Evolutionary conservation across 2,888 invertebrate genomes (phyloP).

Genomic region (Congeria kusceri): DNA sequence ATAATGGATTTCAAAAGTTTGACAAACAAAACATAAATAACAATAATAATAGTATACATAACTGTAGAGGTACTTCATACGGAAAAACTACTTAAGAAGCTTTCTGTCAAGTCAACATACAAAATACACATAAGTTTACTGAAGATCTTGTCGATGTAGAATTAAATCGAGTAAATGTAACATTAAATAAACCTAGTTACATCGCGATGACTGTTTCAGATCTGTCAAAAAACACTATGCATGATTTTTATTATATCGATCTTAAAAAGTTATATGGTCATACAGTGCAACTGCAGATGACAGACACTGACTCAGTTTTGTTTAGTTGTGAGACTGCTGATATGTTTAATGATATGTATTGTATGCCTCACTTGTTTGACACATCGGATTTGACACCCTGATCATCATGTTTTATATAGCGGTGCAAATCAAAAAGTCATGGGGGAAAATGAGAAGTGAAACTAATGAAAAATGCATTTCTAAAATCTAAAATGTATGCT

Average conservation of each 20-base stretch:
- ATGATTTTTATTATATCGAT: constrained; percentile 81
- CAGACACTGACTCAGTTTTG: constrained; percentile 45
- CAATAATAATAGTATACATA: no score
- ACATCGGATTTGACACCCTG: constrained; percentile 46
- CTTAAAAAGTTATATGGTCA: constrained; percentile 73
- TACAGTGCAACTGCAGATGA: constrained; percentile 35
- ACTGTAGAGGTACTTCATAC: constrained; percentile 71
- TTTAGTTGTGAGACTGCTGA: constrained; percentile 38
- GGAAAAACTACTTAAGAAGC: constrained; percentile 29
- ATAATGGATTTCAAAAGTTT: no score
- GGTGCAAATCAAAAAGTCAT: constrained; percentile 45
- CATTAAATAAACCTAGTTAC: constrained; percentile 84
- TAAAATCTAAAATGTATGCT: no score
- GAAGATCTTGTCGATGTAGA: constrained; percentile 83
- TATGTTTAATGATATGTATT: constrained; percentile 41
- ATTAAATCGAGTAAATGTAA: constrained; percentile 54
- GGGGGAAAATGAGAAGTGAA: constrained; percentile 49
- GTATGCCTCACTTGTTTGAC: constrained; percentile 39
- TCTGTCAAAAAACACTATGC: constrained; percentile 84
- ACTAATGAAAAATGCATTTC: constrained; percentile 42
- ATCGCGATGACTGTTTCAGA: constrained; percentile 84
- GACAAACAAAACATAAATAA: no score
- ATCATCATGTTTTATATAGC: constrained; percentile 37
- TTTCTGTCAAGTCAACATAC: no score
- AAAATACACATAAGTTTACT: constrained; percentile 78